Percentiles rank a stretch among this genome's conserved stretches.
Conservation (phyloP, 2,888 invertebrate genomes). For the Anaspis maculata region DNA sequence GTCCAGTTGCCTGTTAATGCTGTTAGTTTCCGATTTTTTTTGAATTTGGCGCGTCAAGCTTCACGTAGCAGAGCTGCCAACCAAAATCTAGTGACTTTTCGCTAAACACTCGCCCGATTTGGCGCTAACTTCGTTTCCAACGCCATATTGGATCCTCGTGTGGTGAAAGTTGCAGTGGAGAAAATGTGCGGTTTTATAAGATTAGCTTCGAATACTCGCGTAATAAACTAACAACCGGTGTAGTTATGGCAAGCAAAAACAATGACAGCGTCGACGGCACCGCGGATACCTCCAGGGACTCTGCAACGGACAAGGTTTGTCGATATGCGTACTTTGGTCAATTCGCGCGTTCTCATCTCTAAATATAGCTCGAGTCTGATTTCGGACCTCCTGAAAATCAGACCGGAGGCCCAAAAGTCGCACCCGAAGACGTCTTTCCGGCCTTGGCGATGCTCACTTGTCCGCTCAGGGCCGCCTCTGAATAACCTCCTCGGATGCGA, state of each 20-base stretch:
- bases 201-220: constrained; percentile 7
- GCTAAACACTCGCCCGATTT: too few species aligned
- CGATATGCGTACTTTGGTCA: constrained; percentile 26
- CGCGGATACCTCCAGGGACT: constrained; percentile 24
- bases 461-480: too few species aligned
- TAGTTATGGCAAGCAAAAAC: constrained; percentile 36
- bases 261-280: constrained; percentile 28
- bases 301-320: constrained; percentile 33
- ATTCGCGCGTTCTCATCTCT: constrained; percentile 39
- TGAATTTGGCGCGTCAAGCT: too few species aligned
- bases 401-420: too few species aligned
- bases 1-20: too few species aligned
- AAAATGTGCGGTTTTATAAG: constrained; percentile 34
- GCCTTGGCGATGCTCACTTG: too few species aligned
- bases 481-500: too few species aligned
- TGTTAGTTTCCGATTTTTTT: too few species aligned
- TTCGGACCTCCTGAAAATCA: neutral
- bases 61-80: too few species aligned
- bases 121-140: too few species aligned
- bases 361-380: constrained; percentile 26
- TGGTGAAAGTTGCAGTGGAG: constrained; percentile 40
- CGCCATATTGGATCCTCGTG: constrained; percentile 43
- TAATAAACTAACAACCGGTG: constrained; percentile 13
- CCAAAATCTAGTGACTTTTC: too few species aligned
- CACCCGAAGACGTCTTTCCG: too few species aligned